A percentile compares a stretch with the other conserved stretches of the same genome.
These are phyloP conservation scores for Doryteuthis pealeii DNA, from an alignment of 1,140 invertebrate species.

Conservation along the genomic window DNA sequence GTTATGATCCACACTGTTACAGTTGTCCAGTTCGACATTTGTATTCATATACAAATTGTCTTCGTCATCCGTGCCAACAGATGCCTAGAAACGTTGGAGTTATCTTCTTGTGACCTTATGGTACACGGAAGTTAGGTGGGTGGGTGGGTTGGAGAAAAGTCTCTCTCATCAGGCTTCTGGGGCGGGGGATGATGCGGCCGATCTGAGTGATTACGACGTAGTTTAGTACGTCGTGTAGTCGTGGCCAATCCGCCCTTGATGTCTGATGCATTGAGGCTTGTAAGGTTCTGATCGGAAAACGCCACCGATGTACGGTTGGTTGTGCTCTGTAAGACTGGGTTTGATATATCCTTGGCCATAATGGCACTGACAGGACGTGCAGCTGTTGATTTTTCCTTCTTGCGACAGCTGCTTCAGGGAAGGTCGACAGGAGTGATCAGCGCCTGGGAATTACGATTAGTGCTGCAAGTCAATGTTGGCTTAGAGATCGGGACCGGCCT, in stretches of 20 bases:
- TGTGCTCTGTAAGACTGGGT: constrained; percentile 33
- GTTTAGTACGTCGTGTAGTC: background rate
- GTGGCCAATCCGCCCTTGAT: constrained; percentile 1
- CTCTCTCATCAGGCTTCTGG: constrained; percentile 1
- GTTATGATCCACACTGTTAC: background rate
- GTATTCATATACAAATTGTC: background rate
- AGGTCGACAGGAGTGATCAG: constrained; percentile 9
- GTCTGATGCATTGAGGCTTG: background rate
- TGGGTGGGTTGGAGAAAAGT: background rate
- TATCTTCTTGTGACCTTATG: background rate
- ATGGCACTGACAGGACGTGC: constrained; percentile 10
- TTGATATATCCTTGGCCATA: constrained; percentile 26
- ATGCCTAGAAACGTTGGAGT: background rate
- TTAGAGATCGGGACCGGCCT: constrained; percentile 9
- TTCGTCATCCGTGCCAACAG: background rate
- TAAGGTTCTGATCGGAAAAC: constrained; percentile 10
- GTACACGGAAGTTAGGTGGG: background rate
- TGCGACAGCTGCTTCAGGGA: constrained; percentile 12
- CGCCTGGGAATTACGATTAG: constrained; percentile 5
- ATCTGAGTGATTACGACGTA: background rate
- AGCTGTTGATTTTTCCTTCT: constrained; percentile 27
- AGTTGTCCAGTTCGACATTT: background rate
- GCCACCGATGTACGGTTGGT: constrained; percentile 35
- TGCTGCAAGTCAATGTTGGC: constrained; percentile 15
- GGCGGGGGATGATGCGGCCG: background rate